Percentiles rank a stretch among this genome's conserved stretches.
Evolutionary conservation across 1,140 invertebrate genomes (phyloP).

Genomic region (Trypoxylus dichotomus): DNA sequence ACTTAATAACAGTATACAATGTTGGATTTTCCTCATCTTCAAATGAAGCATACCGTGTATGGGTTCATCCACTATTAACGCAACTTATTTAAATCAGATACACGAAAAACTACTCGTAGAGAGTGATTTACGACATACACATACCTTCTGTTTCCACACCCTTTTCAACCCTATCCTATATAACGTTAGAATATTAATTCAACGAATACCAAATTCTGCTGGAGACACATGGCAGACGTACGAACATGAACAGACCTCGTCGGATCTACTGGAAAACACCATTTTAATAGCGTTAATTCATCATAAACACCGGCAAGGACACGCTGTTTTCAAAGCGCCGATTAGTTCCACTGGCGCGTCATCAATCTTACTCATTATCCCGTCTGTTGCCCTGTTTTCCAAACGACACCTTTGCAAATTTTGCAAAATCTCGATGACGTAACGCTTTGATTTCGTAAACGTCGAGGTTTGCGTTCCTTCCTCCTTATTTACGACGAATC

Average conservation of each 20-base stretch:
- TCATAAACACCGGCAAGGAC: not conserved
- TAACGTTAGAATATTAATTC: not conserved
- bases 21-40: not conserved
- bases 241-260: not conserved
- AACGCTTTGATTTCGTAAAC: not conserved
- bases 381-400: not conserved
- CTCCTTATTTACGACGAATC: not conserved
- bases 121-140: too few species aligned
- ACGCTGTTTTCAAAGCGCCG: not conserved
- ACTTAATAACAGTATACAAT: not conserved
- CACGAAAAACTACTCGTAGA: too few species aligned
- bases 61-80: too few species aligned
- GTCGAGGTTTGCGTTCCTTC: not conserved
- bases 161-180: not conserved
- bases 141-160: too few species aligned
- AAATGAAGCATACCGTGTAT: too few species aligned
- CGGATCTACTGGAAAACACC: not conserved
- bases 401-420: not conserved
- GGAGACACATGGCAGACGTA: not conserved
- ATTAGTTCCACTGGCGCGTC: not conserved
- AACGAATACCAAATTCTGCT: not conserved
- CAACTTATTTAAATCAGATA: too few species aligned
- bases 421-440: not conserved
- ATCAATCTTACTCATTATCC: not conserved
- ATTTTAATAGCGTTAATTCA: slow-evolving; percentile 3